phyloP scores from a whole-genome alignment of 2,113 vertebrate species.

The Dicerorhinus sumatrensis region DNA sequence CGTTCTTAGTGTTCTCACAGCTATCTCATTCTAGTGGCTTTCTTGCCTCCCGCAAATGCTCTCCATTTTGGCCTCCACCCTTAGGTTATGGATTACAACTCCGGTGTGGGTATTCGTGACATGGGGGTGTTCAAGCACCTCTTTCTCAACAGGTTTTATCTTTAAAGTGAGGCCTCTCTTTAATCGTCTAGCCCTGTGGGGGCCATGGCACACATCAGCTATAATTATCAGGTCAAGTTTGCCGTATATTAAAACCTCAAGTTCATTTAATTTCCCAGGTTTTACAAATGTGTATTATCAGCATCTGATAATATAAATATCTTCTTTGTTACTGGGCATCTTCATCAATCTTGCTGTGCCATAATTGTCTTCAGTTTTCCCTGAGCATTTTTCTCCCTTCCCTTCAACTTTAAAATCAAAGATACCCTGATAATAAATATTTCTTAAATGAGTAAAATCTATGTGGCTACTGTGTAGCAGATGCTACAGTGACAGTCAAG shows the following conservation, averaged over 20 bases:
- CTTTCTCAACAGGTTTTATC: neutral
- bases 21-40: neutral
- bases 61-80: neutral
- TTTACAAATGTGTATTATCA: neutral
- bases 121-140: neutral
- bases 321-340: neutral
- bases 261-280: neutral
- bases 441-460: constrained; percentile 17
- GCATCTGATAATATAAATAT: neutral
- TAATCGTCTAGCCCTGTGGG: neutral
- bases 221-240: neutral
- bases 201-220: neutral
- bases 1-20: neutral
- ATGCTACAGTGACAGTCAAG: neutral
- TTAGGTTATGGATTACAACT: neutral
- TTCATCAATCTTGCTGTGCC: neutral
- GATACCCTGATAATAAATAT: neutral
- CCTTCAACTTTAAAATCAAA: constrained; percentile 40
- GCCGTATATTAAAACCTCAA: neutral
- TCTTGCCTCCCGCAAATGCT: neutral
- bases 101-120: neutral
- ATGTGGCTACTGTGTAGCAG: neutral
- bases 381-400: neutral
- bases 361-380: neutral
- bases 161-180: constrained; percentile 9